Evolutionary conservation across 2,113 vertebrate species (phyloP), one percentile per base, ranked within the genome.

Genomic region (Stegastes partitus): DNA sequence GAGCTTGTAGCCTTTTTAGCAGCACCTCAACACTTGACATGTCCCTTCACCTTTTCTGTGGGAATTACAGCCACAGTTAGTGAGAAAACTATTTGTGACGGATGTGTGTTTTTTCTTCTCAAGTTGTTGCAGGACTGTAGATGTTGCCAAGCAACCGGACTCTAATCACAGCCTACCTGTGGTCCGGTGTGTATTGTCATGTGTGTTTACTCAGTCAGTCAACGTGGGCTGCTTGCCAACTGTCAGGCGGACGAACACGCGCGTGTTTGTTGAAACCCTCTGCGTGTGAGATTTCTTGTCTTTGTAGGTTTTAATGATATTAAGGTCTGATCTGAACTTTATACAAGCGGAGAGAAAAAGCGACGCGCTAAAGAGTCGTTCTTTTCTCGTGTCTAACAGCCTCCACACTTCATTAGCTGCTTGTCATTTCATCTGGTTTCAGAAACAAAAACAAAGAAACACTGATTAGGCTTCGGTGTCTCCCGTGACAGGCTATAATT

Each of bases 401-500:
- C 19, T 28, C 34, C 61, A 22, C 53, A 72, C 73, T 59, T 85
- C 58, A 81, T 85, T 83, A 85, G 37, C 59, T 22, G 51, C 68
- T 57, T 74, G 67, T 66, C 57, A 54, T 75, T 89, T 87, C 21
- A 58, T 70, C 31, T 54, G 19, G 49, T 75, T 31, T 77, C 15
- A 62, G 26, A 79, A 85, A 79, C 54, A 25, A 15, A 63, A 70
- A 77, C 58, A 84, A 76, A 37, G 39, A 78, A 83, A 79, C 68
- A 49, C 11, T 56, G 75, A 77, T 80, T 79, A 77, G 64, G 21
- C 28, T 37, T 22, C 0, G 18, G 44, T 68, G 51, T 65, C 45
- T 61, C 65, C 26, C 31, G 1, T 77, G 69, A 53, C 49, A 66
- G 55, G 19, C 2, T 74, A 12, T 83, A 79, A 77, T 81, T 79